Conservation (phyloP, 2,113 vertebrate genomes). For the Microcebus lehilahytsara region DNA sequence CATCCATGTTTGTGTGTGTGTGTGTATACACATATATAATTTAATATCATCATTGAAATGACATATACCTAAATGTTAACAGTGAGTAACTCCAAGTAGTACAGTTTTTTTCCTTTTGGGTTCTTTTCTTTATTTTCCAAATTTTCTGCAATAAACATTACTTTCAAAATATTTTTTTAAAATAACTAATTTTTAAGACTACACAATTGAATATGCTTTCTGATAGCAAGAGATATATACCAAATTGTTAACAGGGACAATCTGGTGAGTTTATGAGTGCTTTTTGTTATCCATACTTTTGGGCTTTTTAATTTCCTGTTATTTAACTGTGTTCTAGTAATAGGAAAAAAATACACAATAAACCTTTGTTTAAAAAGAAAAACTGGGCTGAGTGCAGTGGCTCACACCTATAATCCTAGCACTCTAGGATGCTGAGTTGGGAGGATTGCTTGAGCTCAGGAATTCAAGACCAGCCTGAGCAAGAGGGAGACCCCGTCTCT, state of each 20-base stretch:
- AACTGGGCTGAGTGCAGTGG: too few relatives aligned
- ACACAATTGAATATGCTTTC: background rate
- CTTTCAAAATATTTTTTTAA: constrained; percentile 6
- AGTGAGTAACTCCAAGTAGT: background rate
- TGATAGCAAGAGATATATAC: background rate
- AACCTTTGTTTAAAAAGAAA: background rate
- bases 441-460: too few relatives aligned
- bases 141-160: background rate
- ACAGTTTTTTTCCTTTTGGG: background rate
- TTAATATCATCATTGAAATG: background rate
- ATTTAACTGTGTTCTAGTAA: background rate
- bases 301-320: background rate
- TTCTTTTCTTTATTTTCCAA: constrained; percentile 13
- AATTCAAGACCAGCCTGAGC: too few relatives aligned
- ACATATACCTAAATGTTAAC: background rate
- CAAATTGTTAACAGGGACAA: background rate
- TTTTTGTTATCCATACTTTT: background rate
- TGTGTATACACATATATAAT: background rate
- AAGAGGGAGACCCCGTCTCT: too few relatives aligned
- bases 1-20: background rate
- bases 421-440: too few relatives aligned
- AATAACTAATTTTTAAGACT: constrained; percentile 14
- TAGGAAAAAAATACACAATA: background rate
- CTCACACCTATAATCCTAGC: too few relatives aligned
- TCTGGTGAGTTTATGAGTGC: background rate